phyloP scores from a whole-genome alignment of 2,888 invertebrate genomes.

The Trichopria drosophilae region DNA sequence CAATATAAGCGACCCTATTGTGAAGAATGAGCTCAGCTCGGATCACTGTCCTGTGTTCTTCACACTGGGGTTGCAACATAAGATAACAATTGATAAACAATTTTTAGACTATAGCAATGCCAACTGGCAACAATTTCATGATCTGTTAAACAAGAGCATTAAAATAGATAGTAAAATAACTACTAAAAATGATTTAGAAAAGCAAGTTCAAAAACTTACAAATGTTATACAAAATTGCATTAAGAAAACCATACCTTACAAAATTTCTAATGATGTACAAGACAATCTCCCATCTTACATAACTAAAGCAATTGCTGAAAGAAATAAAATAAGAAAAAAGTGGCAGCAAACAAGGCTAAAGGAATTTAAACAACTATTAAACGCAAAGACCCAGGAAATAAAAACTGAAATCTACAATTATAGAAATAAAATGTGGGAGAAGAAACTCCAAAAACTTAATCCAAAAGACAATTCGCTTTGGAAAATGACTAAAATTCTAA shows the following conservation, averaged over 20 bases:
- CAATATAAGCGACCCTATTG: slow-evolving; percentile 20
- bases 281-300: slow-evolving; percentile 15
- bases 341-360: slow-evolving; percentile 22
- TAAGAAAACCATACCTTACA: slow-evolving; percentile 10
- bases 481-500: slow-evolving; percentile 27
- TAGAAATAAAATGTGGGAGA: slow-evolving; percentile 21
- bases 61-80: slow-evolving; percentile 9
- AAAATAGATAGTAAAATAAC: slow-evolving; percentile 19
- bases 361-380: neutral
- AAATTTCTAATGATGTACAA: slow-evolving; percentile 17
- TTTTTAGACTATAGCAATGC: slow-evolving; percentile 25
- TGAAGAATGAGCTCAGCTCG: slow-evolving; percentile 35
- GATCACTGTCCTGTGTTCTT: slow-evolving; percentile 39
- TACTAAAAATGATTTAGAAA: slow-evolving; percentile 24
- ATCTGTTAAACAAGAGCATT: slow-evolving; percentile 17
- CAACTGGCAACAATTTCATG: slow-evolving; percentile 31
- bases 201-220: slow-evolving; percentile 27
- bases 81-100: neutral
- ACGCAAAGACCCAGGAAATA: slow-evolving; percentile 20
- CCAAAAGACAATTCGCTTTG: slow-evolving; percentile 19
- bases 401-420: slow-evolving; percentile 12
- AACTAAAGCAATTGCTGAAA: slow-evolving; percentile 15
- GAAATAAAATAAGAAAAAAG: slow-evolving; percentile 27
- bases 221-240: slow-evolving; percentile 10
- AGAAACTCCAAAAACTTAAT: slow-evolving; percentile 19